Evolutionary conservation across 2,797 vertebrate species (phyloP), one percentile per base, ranked within the genome.

Genomic region (Anguilla anguilla): DNA sequence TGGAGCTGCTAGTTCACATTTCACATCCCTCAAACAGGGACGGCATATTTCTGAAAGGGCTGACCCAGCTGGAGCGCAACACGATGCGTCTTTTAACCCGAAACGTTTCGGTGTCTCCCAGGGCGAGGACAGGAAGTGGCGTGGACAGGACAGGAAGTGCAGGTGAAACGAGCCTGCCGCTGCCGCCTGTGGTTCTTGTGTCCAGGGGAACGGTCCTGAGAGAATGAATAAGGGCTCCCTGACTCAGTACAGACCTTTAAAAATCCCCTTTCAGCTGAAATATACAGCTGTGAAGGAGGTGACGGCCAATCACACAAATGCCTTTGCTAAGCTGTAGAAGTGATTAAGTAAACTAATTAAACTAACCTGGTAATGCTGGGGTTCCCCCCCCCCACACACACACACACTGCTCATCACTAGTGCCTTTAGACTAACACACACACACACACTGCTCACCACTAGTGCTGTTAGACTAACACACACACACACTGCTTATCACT

Each of bases 1-100:
- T 39, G 83, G 87, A 39, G 87, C 83, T 55, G 35, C 72, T 61
- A 31, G 67, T 49, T 25, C 35, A 85, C 35, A 61, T 13, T 88
- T 59, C 19, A 59, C 2, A n/a, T 69, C 25, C 25, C 31, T 7
- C 19, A 22, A 22, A 49, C 72, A 5, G 31, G 31, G 31, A 17
- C 31, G 1, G 35, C 35, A 19, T n/a, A 39, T 22, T 77, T 43
- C 4, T 3, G 13, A 72, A 19, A 77, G 4, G 28, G 35, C 31
- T 77, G 35, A 77, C 31, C 72, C 72, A 77, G 5, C 17, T 17
- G 19, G 55, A 77, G n/a, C 17, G 69, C 69, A 79, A 28, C 35
- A 25, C 53, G 74, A 55, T 25, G 55, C 43, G 53, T 64, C 25
- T 35, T 49, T 79, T 77, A 53, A 79, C 81, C 83, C 64, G 35